Conservation (phyloP, 2,888 invertebrate genomes). For the Amblyjoppa proteus region DNA sequence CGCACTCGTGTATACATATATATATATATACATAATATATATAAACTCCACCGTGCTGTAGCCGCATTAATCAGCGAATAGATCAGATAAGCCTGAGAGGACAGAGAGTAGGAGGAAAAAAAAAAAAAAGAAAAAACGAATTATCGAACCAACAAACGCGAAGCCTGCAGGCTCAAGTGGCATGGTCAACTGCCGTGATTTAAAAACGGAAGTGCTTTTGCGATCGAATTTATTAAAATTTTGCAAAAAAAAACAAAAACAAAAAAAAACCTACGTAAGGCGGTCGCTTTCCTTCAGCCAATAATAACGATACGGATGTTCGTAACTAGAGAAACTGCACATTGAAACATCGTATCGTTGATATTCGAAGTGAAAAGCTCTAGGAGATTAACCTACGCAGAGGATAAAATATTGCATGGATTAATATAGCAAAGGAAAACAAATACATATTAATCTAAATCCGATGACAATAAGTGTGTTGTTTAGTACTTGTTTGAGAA, state of each 20-base stretch:
- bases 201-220: constrained; percentile 15
- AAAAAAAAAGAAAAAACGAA: constrained; percentile 3
- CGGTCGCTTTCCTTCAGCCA: too few species aligned
- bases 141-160: constrained; percentile 30
- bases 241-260: neutral
- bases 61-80: constrained; percentile 42
- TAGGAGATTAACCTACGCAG: neutral
- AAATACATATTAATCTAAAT: neutral
- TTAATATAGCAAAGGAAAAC: neutral
- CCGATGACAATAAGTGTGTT: neutral
- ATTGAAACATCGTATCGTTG: neutral
- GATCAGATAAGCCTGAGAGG: constrained; percentile 1
- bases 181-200: constrained; percentile 31
- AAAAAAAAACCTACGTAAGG: neutral
- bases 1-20: constrained; percentile 1
- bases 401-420: neutral
- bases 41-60: constrained; percentile 5
- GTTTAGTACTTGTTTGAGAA: constrained; percentile 10
- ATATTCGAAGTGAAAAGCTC: too few species aligned
- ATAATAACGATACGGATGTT: too few species aligned
- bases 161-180: constrained; percentile 22
- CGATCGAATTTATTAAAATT: constrained; percentile 3
- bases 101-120: neutral
- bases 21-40: neutral
- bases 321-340: neutral